A percentile compares a stretch with the other conserved stretches of the same genome.
Conservation (phyloP, 2,113 vertebrate species). For the Melanostigma gelatinosum region DNA sequence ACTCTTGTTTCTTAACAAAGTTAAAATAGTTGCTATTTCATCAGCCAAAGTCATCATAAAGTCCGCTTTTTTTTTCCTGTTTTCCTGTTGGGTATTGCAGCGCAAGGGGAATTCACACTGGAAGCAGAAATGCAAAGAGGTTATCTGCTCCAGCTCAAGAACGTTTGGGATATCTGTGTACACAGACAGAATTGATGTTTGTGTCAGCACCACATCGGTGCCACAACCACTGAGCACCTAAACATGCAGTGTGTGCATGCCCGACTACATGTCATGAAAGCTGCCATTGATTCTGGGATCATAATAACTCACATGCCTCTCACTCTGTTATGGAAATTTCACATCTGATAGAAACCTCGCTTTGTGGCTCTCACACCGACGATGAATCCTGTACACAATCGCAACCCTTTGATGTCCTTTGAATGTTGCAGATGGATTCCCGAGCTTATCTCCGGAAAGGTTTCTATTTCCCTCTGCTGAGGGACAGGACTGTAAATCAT, state of each 20-base stretch:
- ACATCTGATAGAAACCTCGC: slow-evolving; percentile 67
- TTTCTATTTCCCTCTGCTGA: slow-evolving; percentile 47
- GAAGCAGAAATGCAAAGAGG: slow-evolving; percentile 30
- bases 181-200: slow-evolving; percentile 54
- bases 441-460: slow-evolving; percentile 70
- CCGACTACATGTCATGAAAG: slow-evolving; percentile 50
- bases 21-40: slow-evolving; percentile 54
- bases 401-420: slow-evolving; percentile 77
- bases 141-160: slow-evolving; percentile 48
- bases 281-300: slow-evolving; percentile 59
- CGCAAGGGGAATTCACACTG: slow-evolving; percentile 8
- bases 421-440: slow-evolving; percentile 65
- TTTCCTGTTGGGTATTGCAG: slow-evolving; percentile 33
- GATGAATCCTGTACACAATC: slow-evolving; percentile 65
- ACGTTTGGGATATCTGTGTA: slow-evolving; percentile 33
- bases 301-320: slow-evolving; percentile 63
- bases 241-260: slow-evolving; percentile 40
- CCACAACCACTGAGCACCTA: slow-evolving; percentile 37
- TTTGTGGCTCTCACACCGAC: slow-evolving; percentile 46
- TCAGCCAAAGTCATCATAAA: slow-evolving; percentile 40
- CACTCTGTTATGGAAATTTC: slow-evolving; percentile 76
- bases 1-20: slow-evolving; percentile 48
- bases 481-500: slow-evolving; percentile 74
- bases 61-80: not conserved
- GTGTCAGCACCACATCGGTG: slow-evolving; percentile 42